phyloP scores from a whole-genome alignment of 2,113 vertebrate species.

The Lethenteron reissneri region DNA sequence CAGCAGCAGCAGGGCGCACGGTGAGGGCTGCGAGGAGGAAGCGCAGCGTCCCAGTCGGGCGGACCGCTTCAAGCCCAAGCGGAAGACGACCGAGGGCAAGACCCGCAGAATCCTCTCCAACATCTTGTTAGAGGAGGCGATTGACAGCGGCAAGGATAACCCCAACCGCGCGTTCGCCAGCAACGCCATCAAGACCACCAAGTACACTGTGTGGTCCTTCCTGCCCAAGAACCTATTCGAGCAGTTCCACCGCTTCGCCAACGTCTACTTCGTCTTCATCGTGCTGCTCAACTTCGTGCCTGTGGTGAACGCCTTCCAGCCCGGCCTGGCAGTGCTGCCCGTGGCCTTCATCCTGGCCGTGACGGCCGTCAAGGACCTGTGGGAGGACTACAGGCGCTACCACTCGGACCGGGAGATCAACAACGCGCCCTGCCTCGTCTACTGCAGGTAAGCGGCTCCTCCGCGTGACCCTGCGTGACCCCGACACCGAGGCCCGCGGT shows the following conservation, averaged over 20 bases:
- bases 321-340: conserved; percentile 60
- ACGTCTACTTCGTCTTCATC: conserved; percentile 90
- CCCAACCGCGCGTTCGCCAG: conserved; percentile 17
- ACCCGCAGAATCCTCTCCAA: too few species aligned
- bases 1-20: too few species aligned
- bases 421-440: conserved; percentile 81
- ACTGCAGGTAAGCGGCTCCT: conserved; percentile 39
- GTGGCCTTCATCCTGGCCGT: conserved; percentile 82
- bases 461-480: too few species aligned
- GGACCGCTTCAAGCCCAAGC: too few species aligned
- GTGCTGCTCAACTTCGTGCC: conserved; percentile 80
- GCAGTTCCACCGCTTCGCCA: conserved; percentile 83
- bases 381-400: conserved; percentile 88
- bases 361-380: conserved; percentile 81
- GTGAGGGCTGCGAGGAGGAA: too few species aligned
- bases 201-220: conserved; percentile 76
- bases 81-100: too few species aligned
- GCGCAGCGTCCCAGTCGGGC: too few species aligned
- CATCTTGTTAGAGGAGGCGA: too few species aligned
- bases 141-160: too few species aligned
- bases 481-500: too few species aligned
- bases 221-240: conserved; percentile 92
- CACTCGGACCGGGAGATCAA: conserved; percentile 75
- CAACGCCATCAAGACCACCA: conserved; percentile 85
- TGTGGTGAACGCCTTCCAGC: conserved; percentile 71